These are phyloP conservation scores for Ectropis grisescens DNA, from an alignment of 1,140 invertebrate genomes.

Conservation along the genomic window DNA sequence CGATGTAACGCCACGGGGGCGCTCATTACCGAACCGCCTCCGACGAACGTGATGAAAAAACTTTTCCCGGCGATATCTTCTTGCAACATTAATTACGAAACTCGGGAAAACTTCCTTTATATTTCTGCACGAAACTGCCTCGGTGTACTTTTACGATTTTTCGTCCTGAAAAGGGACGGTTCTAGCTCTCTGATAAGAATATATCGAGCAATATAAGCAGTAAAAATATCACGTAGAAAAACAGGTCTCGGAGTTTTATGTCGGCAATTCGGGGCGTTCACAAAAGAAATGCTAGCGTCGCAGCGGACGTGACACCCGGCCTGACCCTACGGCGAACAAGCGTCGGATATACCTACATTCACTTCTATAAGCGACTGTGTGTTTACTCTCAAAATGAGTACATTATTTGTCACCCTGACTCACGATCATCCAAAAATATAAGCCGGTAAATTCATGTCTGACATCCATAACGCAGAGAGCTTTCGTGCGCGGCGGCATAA, in stretches of 20 bases:
- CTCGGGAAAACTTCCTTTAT: slow-evolving; percentile 26
- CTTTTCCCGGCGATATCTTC: slow-evolving; percentile 51
- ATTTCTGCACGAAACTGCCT: slow-evolving; percentile 1
- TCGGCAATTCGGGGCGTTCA: slow-evolving; percentile 56
- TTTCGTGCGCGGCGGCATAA: too few species aligned
- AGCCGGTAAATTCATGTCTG: too few species aligned
- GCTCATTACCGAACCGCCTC: slow-evolving; percentile 45
- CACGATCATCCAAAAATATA: too few species aligned
- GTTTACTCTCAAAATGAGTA: not conserved
- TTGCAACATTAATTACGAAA: slow-evolving; percentile 63
- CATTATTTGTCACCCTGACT: too few species aligned
- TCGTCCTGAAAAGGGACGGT: slow-evolving; percentile 30
- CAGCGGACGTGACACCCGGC: slow-evolving; percentile 31
- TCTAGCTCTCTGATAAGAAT: slow-evolving; percentile 49
- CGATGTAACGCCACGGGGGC: slow-evolving; percentile 44
- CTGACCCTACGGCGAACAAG: slow-evolving; percentile 11
- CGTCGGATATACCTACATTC: slow-evolving; percentile 3
- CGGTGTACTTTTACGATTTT: slow-evolving; percentile 48
- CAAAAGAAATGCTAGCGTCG: slow-evolving; percentile 59
- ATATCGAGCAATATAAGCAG: slow-evolving; percentile 39
- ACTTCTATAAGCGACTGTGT: not conserved
- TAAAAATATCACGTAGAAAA: slow-evolving; percentile 57
- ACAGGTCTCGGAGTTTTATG: slow-evolving; percentile 58
- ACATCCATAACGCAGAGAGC: too few species aligned
- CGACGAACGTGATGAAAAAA: slow-evolving; percentile 52